These are phyloP conservation scores for Cinclus cinclus DNA, from an alignment of 2,113 vertebrate genomes.

Conservation along the genomic window DNA sequence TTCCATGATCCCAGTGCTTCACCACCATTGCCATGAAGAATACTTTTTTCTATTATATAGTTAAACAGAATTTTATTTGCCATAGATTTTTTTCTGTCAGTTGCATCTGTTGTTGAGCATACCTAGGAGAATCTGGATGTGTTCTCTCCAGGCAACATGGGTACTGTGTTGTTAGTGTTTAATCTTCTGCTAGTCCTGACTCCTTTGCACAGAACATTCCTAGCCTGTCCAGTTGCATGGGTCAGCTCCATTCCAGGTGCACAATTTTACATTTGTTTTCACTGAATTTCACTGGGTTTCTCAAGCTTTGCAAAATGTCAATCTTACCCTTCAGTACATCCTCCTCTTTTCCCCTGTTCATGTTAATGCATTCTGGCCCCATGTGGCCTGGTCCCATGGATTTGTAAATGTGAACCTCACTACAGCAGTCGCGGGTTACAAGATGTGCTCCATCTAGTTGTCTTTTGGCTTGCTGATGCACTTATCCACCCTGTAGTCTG, in stretches of 20 bases:
- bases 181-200: fast-evolving
- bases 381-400: not conserved
- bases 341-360: not conserved
- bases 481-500: not conserved
- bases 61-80: not conserved
- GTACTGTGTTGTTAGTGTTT: not conserved
- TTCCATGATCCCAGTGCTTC: not conserved
- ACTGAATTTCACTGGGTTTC: not conserved
- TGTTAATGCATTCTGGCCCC: not conserved
- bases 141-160: not conserved
- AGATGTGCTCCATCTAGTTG: not conserved
- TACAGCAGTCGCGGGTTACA: too few species aligned
- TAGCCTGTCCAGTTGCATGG: not conserved
- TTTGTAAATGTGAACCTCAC: not conserved
- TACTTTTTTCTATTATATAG: not conserved
- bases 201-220: not conserved
- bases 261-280: not conserved
- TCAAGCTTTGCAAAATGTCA: not conserved
- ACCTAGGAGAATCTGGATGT: not conserved
- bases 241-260: not conserved
- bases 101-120: not conserved
- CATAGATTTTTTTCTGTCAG: not conserved
- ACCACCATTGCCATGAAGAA: not conserved
- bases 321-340: not conserved
- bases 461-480: not conserved